phyloP scores from a whole-genome alignment of 2,888 invertebrate genomes.

The Brachyptera risi region DNA sequence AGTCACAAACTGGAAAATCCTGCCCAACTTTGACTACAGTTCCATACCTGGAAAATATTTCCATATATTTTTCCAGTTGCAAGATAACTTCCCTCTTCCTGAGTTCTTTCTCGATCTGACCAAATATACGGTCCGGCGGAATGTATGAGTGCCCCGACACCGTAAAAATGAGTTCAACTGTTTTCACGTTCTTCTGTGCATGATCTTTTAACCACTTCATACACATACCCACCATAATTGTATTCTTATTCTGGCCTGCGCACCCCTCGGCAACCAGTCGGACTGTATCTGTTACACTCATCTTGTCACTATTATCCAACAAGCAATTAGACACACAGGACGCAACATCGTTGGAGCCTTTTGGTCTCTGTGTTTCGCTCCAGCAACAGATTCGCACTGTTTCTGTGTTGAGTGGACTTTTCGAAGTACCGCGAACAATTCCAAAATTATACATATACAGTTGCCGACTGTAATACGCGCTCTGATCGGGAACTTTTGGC shows the following conservation, averaged over 20 bases:
- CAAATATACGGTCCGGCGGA: too few species aligned
- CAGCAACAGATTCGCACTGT: too few species aligned
- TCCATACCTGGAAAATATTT: too few species aligned
- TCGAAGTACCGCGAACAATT: slow-evolving; percentile 27
- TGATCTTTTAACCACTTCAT: slow-evolving; percentile 33
- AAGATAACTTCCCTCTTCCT: too few species aligned
- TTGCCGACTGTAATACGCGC: slow-evolving; percentile 32
- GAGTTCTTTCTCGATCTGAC: too few species aligned
- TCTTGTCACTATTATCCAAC: not conserved
- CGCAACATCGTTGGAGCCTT: slow-evolving; percentile 21
- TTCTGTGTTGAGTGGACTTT: slow-evolving; percentile 8
- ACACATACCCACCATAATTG: slow-evolving; percentile 36
- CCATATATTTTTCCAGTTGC: too few species aligned
- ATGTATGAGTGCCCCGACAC: too few species aligned
- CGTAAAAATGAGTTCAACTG: too few species aligned
- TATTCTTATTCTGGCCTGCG: slow-evolving; percentile 39
- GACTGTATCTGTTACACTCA: slow-evolving; percentile 26
- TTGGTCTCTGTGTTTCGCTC: slow-evolving; percentile 4
- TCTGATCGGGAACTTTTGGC: too few species aligned
- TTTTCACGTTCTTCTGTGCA: slow-evolving; percentile 33
- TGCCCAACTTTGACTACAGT: too few species aligned
- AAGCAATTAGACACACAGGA: slow-evolving; percentile 15
- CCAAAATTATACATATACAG: slow-evolving; percentile 32
- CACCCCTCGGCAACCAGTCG: slow-evolving; percentile 39
- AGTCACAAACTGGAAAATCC: too few species aligned